These are phyloP conservation scores for Ptychoptera contaminata DNA, from an alignment of 2,888 invertebrate genomes.

Conservation along the genomic window DNA sequence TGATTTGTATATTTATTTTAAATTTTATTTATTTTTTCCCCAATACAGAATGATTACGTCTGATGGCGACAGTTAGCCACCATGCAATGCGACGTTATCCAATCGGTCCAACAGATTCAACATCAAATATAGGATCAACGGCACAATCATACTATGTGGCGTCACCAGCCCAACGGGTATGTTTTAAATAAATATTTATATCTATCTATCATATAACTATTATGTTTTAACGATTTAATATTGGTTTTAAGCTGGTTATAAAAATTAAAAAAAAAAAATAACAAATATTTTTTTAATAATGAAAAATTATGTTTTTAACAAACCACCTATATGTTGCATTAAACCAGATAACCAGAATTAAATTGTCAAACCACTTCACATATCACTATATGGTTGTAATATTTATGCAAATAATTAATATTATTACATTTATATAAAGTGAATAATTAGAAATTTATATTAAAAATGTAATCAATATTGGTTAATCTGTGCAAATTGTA, in stretches of 20 bases:
- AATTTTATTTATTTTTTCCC: conserved; percentile 13
- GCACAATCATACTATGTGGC: conserved; percentile 29
- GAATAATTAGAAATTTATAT: too few species aligned
- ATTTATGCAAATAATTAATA: too few species aligned
- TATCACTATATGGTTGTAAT: too few species aligned
- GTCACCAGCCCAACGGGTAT: conserved; percentile 39
- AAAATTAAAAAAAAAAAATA: background rate
- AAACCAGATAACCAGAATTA: background rate
- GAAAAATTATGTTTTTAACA: background rate
- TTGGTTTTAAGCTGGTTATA: background rate
- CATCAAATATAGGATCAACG: conserved; percentile 11
- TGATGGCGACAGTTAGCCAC: conserved; percentile 49
- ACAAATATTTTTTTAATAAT: background rate
- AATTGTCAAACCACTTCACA: too few species aligned
- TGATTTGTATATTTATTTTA: too few species aligned
- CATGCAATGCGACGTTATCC: conserved; percentile 52
- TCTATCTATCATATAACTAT: background rate
- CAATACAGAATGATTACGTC: conserved; percentile 41
- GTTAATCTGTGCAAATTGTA: too few species aligned
- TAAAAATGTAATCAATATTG: too few species aligned
- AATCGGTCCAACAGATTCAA: conserved; percentile 39
- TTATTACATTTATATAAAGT: too few species aligned
- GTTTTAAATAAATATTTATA: conserved; percentile 14
- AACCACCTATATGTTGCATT: conserved; percentile 8
- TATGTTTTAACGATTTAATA: background rate